Conservation (phyloP, 2,888 invertebrate genomes). For the Philaethria dido region DNA sequence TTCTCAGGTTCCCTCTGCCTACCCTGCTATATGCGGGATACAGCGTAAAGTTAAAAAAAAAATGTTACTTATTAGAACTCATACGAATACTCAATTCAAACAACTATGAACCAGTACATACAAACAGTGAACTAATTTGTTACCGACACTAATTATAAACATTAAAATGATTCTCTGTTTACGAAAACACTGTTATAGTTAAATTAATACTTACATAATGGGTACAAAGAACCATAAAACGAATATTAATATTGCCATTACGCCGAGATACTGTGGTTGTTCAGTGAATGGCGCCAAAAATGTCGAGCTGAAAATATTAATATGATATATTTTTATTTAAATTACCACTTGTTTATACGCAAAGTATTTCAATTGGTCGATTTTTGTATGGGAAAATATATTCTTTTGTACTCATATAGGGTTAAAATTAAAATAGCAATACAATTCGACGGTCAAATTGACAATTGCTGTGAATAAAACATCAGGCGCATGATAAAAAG, state of each 20-base stretch:
- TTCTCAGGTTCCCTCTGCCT: too few species aligned
- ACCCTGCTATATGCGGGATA: too few species aligned
- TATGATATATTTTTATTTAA: conserved; percentile 47
- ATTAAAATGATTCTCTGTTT: conserved; percentile 39
- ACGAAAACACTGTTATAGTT: conserved; percentile 46
- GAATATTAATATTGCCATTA: conserved; percentile 85
- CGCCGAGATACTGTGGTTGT: conserved; percentile 86
- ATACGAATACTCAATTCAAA: conserved; percentile 25
- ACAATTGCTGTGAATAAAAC: conserved; percentile 18
- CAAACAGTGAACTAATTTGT: conserved; percentile 31
- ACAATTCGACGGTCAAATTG: not conserved
- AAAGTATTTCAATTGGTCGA: conserved; percentile 24
- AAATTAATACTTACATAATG: conserved; percentile 82
- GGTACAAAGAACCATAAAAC: conserved; percentile 86
- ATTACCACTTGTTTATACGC: conserved; percentile 41
- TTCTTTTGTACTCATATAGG: not conserved
- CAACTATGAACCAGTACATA: too few species aligned
- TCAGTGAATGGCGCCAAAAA: conserved; percentile 85
- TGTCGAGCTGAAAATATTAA: conserved; percentile 73
- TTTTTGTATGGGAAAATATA: conserved; percentile 9
- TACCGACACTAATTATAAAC: conserved; percentile 37
- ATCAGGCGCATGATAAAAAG: conserved; percentile 17
- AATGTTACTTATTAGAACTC: too few species aligned
- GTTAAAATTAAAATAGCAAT: conserved; percentile 10
- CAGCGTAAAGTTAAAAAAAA: too few species aligned